A percentile compares a stretch with the other conserved stretches of the same genome.
phyloP scores from a whole-genome alignment of 2,797 vertebrate genomes.

The Octomys mimax region DNA sequence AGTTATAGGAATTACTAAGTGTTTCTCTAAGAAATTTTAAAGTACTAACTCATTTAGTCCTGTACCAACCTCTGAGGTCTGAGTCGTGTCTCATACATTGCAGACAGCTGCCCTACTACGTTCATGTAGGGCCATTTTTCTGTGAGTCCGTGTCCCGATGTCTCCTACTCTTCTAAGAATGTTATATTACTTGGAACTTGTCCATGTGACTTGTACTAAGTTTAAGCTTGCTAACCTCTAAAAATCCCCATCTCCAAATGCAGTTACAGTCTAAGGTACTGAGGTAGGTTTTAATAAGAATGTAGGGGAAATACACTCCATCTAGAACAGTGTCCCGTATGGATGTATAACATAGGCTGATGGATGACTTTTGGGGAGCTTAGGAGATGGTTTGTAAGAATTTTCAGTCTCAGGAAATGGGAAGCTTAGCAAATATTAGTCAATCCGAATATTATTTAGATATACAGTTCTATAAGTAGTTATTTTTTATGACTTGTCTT shows the following conservation, averaged over 20 bases:
- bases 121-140: not conserved
- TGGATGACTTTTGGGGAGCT: not conserved
- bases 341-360: not conserved
- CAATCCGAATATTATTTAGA: not conserved
- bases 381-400: not conserved
- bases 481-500: not conserved
- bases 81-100: not conserved
- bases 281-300: not conserved
- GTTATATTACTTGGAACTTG: not conserved
- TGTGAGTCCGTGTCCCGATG: not conserved
- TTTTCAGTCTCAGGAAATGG: not conserved
- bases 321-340: not conserved
- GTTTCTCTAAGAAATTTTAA: conserved; percentile 11
- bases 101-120: not conserved
- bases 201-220: not conserved
- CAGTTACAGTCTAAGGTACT: not conserved
- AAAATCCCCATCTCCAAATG: not conserved
- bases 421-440: conserved; percentile 35
- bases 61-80: not conserved
- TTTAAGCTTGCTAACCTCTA: not conserved
- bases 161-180: not conserved
- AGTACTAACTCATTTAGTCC: not conserved
- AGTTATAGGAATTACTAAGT: not conserved
- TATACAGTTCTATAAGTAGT: not conserved
- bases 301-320: not conserved